Evolutionary conservation across 2,888 invertebrate genomes (phyloP).

Genomic region (Falcaria lacertinaria): DNA sequence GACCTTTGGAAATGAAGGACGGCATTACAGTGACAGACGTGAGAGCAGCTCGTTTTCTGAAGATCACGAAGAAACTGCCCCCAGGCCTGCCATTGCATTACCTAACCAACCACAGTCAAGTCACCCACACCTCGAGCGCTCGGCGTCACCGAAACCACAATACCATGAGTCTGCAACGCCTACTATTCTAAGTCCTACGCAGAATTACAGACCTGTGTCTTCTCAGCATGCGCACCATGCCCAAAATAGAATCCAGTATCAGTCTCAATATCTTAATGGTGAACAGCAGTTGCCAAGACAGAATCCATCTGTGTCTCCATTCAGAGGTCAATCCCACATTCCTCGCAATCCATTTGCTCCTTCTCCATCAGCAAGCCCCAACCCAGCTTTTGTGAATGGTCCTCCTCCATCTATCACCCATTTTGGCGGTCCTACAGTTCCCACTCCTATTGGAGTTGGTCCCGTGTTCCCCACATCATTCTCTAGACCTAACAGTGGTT

Average conservation of each 20-base stretch:
- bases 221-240: constrained; percentile 39
- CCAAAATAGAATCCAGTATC: constrained; percentile 70
- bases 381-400: constrained; percentile 47
- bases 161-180: constrained; percentile 37
- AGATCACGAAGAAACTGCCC: constrained; percentile 82
- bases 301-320: constrained; percentile 58
- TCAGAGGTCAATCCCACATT: constrained; percentile 51
- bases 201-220: constrained; percentile 44
- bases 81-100: constrained; percentile 81
- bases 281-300: constrained; percentile 71
- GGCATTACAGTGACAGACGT: constrained; percentile 57
- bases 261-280: constrained; percentile 58
- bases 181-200: constrained; percentile 20
- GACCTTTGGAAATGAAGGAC: constrained; percentile 86
- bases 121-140: constrained; percentile 46
- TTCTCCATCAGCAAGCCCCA: constrained; percentile 42
- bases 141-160: constrained; percentile 48
- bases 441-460: constrained; percentile 38
- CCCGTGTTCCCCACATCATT: constrained; percentile 51
- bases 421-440: constrained; percentile 50
- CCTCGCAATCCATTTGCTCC: constrained; percentile 56
- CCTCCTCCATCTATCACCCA: constrained; percentile 46
- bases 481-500: constrained; percentile 50
- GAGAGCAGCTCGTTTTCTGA: constrained; percentile 52
- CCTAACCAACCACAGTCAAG: constrained; percentile 52